Percentiles rank a stretch among this genome's conserved stretches.
Evolutionary conservation across 2,113 vertebrate genomes (phyloP).

Genomic region (Hemiscyllium ocellatum): DNA sequence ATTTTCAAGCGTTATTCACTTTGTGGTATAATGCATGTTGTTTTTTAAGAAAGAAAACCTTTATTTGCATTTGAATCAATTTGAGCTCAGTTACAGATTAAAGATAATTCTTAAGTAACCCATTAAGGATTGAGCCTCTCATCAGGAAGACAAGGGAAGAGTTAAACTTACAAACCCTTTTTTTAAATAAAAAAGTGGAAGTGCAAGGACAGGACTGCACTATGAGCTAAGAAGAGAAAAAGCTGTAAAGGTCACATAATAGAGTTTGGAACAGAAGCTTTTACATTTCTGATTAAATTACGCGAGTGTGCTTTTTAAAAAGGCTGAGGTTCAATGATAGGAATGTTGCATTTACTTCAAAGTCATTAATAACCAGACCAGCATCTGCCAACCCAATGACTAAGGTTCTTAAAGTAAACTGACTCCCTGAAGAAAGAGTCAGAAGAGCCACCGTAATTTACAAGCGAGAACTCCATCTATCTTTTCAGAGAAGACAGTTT

Average conservation of each 20-base stretch:
- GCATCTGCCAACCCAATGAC: neutral
- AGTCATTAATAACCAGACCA: neutral
- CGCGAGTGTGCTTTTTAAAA: neutral
- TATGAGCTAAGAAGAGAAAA: neutral
- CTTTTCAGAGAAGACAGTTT: neutral
- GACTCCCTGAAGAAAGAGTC: neutral
- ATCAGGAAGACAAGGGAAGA: neutral
- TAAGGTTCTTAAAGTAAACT: neutral
- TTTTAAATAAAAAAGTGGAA: neutral
- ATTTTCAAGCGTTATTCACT: neutral
- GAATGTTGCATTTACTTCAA: slow-evolving; percentile 13
- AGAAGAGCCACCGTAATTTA: neutral
- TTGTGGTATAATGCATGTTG: neutral
- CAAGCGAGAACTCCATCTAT: neutral
- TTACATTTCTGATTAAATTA: slow-evolving; percentile 27
- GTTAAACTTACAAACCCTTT: neutral
- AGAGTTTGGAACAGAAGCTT: neutral
- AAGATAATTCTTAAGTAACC: neutral
- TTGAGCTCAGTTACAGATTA: neutral
- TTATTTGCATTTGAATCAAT: neutral
- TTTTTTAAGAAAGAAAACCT: neutral
- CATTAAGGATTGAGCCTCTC: neutral
- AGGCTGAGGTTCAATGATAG: slow-evolving; percentile 17
- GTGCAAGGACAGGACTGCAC: neutral
- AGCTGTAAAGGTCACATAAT: neutral